Evolutionary conservation across 2,797 vertebrate species (phyloP).

Genomic region (Muraenolepis orangiensis): DNA sequence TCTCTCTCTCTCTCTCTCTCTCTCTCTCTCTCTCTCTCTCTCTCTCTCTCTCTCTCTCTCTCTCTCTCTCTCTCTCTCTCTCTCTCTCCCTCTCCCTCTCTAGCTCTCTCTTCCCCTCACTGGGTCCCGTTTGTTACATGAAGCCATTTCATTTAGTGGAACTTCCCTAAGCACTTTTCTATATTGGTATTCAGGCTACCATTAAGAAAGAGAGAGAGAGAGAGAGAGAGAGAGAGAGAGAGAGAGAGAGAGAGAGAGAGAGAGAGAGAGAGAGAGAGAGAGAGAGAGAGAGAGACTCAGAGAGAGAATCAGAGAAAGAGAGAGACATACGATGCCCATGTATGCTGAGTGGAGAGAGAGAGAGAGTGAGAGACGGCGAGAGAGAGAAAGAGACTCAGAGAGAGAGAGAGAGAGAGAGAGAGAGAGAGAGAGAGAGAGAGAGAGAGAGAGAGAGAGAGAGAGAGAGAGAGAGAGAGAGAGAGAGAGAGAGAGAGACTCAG

Average conservation of each 20-base stretch:
- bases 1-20: slow-evolving; percentile 38
- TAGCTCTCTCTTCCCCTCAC: slow-evolving; percentile 34
- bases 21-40: slow-evolving; percentile 29
- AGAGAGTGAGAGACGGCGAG: no score
- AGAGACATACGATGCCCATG: slow-evolving; percentile 70
- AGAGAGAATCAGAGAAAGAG: no score
- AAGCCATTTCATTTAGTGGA: slow-evolving; percentile 70
- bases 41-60: slow-evolving; percentile 9
- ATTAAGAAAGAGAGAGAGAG: slow-evolving; percentile 74
- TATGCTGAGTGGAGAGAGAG: slow-evolving; percentile 58
- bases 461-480: no score
- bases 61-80: slow-evolving; percentile 31
- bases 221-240: slow-evolving; percentile 41
- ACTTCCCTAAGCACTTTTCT: slow-evolving; percentile 68
- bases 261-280: no score
- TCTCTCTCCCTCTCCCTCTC: slow-evolving; percentile 14
- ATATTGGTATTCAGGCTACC: slow-evolving; percentile 71
- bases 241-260: no score
- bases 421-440: no score
- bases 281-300: no score
- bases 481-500: no score
- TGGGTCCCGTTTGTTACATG: slow-evolving; percentile 65
- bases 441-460: no score
- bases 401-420: slow-evolving; percentile 53
- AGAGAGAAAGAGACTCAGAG: no score